Base-by-base conservation (phyloP, 2,888 invertebrate species). In the Drosophila multiciliata region DNA sequence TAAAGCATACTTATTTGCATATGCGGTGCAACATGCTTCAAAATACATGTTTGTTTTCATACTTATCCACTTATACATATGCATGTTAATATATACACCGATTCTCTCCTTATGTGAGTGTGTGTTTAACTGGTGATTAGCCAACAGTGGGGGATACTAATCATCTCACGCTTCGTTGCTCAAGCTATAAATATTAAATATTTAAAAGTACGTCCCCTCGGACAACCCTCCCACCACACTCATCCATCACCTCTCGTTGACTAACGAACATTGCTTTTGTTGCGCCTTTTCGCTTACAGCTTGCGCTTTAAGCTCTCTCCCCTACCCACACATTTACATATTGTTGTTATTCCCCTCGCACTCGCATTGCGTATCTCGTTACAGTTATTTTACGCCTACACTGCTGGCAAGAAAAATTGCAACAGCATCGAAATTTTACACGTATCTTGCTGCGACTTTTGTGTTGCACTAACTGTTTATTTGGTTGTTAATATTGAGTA, bases 1-100 rank as follows among this genome's bases (percentile, higher is more conserved):
- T 85, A 90, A 85, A 90, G 85, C 85, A 85, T 85, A 88, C 90
- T 89, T 85, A 89, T 84, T 84, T 87, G 86, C 88, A 77, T 88
- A 85, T 86, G 85, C 90, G 88, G 77, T 85, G 85, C 85, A 85
- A 80, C 90, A 88, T 85, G 90, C 80, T 90, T 87, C 82, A 84
- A 89, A 89, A 71, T 63, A 57, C 66, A 66, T 62, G 29, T 75
- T 29, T 58, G 57, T 59, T 50, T 58, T 49, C 26, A 57, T 78
- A 45, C 33, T 32, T 52, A 50, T 17, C 15, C 35, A 35, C 7
- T 29, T 36, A 20, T 57, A 17, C n/a, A 42, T 53, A 52, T 59
- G 49, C 63, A 68, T 54, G 48, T 26, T 26, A 23, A 20, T 42
- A 23, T 40, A 45, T 60, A 62, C 50, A 23, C 48, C 48, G 65